Conservation (phyloP, 2,113 vertebrate genomes). For the Eublepharis macularius region DNA sequence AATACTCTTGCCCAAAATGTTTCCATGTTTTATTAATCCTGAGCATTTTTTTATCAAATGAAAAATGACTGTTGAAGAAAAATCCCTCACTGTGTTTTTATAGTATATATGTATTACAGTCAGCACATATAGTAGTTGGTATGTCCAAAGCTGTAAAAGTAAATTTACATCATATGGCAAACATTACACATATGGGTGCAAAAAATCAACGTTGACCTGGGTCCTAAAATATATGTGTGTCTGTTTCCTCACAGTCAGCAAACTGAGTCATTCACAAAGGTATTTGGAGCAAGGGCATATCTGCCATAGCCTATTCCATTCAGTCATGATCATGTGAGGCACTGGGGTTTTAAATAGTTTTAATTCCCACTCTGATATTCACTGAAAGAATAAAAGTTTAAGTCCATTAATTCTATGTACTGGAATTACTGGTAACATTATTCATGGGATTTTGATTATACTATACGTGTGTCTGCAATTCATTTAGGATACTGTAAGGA, state of each 20-base stretch:
- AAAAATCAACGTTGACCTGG: constrained; percentile 62
- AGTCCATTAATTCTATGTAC: constrained; percentile 11
- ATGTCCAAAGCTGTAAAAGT: constrained; percentile 66
- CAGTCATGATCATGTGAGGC: neutral
- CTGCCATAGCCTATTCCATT: constrained; percentile 1
- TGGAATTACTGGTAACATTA: constrained; percentile 16
- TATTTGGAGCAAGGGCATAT: constrained; percentile 44
- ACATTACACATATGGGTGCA: constrained; percentile 61
- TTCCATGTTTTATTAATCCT: neutral
- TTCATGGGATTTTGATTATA: neutral
- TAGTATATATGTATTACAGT: constrained; percentile 58
- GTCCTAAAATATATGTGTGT: constrained; percentile 63
- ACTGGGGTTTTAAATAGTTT: constrained; percentile 13
- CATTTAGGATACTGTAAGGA: neutral
- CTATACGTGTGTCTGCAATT: neutral
- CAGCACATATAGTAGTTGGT: constrained; percentile 64
- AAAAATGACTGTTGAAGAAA: constrained; percentile 43
- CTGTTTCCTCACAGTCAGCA: constrained; percentile 65
- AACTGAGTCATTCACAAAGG: constrained; percentile 54
- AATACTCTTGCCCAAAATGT: constrained; percentile 10
- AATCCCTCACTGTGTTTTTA: constrained; percentile 58
- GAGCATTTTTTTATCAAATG: neutral
- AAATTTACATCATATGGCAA: constrained; percentile 73
- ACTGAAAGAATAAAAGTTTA: constrained; percentile 32
- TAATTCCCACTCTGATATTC: constrained; percentile 52